Evolutionary conservation across 2,888 invertebrate genomes (phyloP), one percentile per base, ranked within the genome.

Genomic region (Poecilobothrus nobilitatus): DNA sequence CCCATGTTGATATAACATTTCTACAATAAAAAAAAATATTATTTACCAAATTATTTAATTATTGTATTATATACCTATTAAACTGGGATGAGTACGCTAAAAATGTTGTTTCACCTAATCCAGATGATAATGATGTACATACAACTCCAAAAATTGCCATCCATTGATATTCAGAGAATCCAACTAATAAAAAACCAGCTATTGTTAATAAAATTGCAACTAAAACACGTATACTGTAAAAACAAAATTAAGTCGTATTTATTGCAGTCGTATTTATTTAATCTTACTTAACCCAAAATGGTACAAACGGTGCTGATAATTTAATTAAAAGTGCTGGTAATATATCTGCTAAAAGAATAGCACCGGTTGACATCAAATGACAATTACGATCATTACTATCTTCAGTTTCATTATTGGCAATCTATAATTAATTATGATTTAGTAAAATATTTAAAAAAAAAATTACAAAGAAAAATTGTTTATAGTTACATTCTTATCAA

Each of bases 31-130:
- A 5, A 4, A 66, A 9, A 37, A 63, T 62, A 33, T 2, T 8
- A 18, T 63, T 2, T 8, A 18, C 22, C 22, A 18, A 18, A 33
- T 1, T 15, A 27, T 27, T 64, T 18, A 27, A 27, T 4, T 27
- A 4, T 27, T 27, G 27, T 27, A 27, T 27, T 27, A 5, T 5
- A 65, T 34, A 87, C 91, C 85, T 87, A 73, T 88, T 83, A 77
- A 86, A 93, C 74, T 86, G 85, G 3, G 91, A 85, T 68, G 90
- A 88, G 75, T 91, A 88, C 68, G 90, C 86, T 22, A 94, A 83
- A 73, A 90, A 86, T 12, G 92, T 90, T 5, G 89, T 87, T 83
- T 94, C 94, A 27, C 94, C 94, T 63, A 94, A 83, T 33, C 93
- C 94, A 63, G 89, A 87, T 72, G 88, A 86, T 41, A 91, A 83